Evolutionary conservation across 2,797 vertebrate species (phyloP).

Genomic region (Dipus sagitta): DNA sequence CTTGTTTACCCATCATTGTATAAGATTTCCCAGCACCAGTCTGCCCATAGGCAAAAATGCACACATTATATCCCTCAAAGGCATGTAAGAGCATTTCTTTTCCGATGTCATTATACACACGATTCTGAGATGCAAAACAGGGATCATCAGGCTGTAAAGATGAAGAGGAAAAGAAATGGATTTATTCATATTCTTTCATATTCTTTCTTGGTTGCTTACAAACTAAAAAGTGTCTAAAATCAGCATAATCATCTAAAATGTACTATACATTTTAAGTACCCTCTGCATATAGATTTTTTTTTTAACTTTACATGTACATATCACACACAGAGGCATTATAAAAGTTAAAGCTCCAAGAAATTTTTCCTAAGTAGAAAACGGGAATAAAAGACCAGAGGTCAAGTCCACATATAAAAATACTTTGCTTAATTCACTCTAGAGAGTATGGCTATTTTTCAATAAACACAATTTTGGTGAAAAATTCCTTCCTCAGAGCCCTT

Average conservation of each 20-base stretch:
- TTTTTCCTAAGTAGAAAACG: conserved; percentile 51
- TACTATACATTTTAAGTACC: neutral
- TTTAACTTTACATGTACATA: neutral
- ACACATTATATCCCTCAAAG: conserved; percentile 99
- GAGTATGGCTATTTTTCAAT: neutral
- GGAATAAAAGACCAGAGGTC: conserved; percentile 19
- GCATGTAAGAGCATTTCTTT: conserved; percentile 98
- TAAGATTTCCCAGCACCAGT: conserved; percentile 99
- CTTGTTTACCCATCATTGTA: conserved; percentile 99
- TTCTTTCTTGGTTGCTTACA: neutral
- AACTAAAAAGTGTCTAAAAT: conserved; percentile 36
- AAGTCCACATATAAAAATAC: neutral
- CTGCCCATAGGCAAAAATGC: conserved; percentile 99
- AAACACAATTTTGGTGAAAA: conserved; percentile 18
- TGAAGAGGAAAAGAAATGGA: conserved; percentile 23
- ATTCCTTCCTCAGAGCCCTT: neutral
- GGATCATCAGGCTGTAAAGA: conserved; percentile 94
- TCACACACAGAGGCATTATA: neutral
- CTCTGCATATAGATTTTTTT: neutral
- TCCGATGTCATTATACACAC: conserved; percentile 98
- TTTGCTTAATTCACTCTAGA: neutral
- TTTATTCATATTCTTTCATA: conserved; percentile 39
- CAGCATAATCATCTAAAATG: conserved; percentile 24
- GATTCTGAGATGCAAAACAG: conserved; percentile 95
- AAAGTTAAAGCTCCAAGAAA: neutral